phyloP scores from a whole-genome alignment of 2,888 invertebrate genomes.

The Erebia epiphron region DNA sequence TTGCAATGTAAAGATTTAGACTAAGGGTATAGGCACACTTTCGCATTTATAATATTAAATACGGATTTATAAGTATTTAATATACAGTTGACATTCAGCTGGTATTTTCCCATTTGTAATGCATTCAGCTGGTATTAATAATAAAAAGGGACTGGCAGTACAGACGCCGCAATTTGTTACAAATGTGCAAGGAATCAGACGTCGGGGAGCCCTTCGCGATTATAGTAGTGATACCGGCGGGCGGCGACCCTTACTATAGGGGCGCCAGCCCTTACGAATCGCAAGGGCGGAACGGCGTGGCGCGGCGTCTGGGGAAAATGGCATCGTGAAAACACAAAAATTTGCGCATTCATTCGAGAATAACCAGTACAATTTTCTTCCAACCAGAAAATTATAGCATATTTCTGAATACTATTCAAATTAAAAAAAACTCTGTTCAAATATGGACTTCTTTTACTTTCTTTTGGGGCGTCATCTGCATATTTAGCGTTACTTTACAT shows the following conservation, averaged over 20 bases:
- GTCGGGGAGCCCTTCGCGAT: neutral
- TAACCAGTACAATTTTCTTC: neutral
- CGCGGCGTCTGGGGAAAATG: neutral
- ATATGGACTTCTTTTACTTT: neutral
- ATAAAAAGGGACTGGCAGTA: neutral
- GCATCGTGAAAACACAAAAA: neutral
- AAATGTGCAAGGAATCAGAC: neutral
- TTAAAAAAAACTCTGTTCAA: neutral
- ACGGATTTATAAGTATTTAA: no score
- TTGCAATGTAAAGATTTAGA: no score
- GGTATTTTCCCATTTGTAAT: neutral
- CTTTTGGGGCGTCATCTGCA: no score
- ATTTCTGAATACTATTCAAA: neutral
- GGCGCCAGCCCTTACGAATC: constrained; percentile 4
- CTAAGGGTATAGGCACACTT: no score
- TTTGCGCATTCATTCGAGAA: neutral
- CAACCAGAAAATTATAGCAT: neutral
- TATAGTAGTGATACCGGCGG: neutral
- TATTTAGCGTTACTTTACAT: no score
- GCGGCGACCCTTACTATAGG: neutral
- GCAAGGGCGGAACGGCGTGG: constrained; percentile 1
- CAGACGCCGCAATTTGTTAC: neutral
- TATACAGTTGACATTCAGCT: neutral
- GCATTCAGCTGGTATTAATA: neutral
- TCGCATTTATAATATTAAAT: no score